These are phyloP conservation scores for Spodoptera frugiperda DNA, from an alignment of 1,140 invertebrate genomes.

Conservation along the genomic window DNA sequence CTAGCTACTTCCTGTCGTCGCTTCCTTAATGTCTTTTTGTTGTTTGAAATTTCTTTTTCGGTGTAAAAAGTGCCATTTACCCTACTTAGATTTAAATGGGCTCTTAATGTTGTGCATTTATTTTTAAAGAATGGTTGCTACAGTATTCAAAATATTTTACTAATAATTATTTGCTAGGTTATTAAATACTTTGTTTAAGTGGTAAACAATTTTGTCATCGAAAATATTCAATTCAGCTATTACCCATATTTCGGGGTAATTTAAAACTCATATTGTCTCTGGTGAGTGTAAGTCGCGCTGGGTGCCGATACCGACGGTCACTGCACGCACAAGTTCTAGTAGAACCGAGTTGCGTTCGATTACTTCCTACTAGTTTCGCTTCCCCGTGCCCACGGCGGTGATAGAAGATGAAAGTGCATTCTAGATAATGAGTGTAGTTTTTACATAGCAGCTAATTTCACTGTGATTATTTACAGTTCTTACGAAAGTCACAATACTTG, in stretches of 20 bases:
- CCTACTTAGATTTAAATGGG: background rate
- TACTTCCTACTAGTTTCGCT: slow-evolving; percentile 60
- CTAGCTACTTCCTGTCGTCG: slow-evolving; percentile 36
- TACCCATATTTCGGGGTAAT: slow-evolving; percentile 28
- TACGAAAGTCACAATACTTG: background rate
- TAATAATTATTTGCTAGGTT: too few relatives aligned
- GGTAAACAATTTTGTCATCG: background rate
- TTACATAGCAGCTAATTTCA: background rate
- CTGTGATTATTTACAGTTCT: too few relatives aligned
- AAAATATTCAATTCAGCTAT: background rate
- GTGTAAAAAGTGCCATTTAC: slow-evolving; percentile 11
- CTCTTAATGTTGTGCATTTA: background rate
- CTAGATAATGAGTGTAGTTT: background rate
- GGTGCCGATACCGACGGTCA: slow-evolving; percentile 20
- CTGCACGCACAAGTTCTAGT: slow-evolving; percentile 31
- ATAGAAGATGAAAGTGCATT: slow-evolving; percentile 56
- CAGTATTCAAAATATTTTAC: too few relatives aligned
- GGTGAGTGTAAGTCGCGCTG: background rate
- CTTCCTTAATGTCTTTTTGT: slow-evolving; percentile 30
- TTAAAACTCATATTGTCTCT: background rate
- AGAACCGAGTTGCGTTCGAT: slow-evolving; percentile 47
- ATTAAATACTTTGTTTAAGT: too few relatives aligned
- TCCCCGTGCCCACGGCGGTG: slow-evolving; percentile 45
- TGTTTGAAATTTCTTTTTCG: slow-evolving; percentile 19
- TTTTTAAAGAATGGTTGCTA: background rate